These are phyloP conservation scores for Euphysa ruthae DNA, from an alignment of 30 jellyfish, hydroid and myxozoan species.

Conservation along the genomic window DNA sequence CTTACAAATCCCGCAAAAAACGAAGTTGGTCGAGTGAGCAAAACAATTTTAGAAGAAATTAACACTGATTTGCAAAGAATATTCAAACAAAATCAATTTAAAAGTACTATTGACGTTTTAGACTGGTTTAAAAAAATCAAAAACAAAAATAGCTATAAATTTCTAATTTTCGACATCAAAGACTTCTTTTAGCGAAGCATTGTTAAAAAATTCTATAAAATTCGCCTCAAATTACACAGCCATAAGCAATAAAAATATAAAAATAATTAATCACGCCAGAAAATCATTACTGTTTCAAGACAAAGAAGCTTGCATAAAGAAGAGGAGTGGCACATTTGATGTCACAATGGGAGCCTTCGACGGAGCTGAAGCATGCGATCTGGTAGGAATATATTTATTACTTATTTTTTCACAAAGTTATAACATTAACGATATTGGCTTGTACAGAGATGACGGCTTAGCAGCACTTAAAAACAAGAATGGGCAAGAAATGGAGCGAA, in stretches of 20 bases:
- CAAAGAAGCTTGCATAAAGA: slow-evolving; percentile 6
- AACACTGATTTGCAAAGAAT: too few relatives aligned
- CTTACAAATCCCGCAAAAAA: too few relatives aligned
- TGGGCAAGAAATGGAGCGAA: not conserved
- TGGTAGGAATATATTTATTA: slow-evolving; percentile 1
- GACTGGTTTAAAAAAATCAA: not conserved
- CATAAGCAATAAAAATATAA: not conserved
- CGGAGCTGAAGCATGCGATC: slow-evolving; percentile 9
- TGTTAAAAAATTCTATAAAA: not conserved
- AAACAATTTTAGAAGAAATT: too few relatives aligned
- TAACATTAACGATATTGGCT: not conserved
- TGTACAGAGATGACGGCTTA: slow-evolving; percentile 26
- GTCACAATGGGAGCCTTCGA: slow-evolving; percentile 12
- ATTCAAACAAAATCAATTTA: slow-evolving; percentile 20
- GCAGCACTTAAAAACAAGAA: slow-evolving; percentile 2
- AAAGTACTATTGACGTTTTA: not conserved
- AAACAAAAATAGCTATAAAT: slow-evolving; percentile 9
- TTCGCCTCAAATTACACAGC: slow-evolving; percentile 1
- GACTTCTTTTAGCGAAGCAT: not conserved
- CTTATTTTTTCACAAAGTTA: not conserved
- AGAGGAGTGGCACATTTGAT: not conserved
- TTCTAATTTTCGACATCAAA: slow-evolving; percentile 29
- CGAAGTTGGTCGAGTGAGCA: too few relatives aligned
- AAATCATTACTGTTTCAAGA: slow-evolving; percentile 5
- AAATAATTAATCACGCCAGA: not conserved